Evolutionary conservation across 2,888 invertebrate species (phyloP).

Genomic region (Isoperla grammatica): DNA sequence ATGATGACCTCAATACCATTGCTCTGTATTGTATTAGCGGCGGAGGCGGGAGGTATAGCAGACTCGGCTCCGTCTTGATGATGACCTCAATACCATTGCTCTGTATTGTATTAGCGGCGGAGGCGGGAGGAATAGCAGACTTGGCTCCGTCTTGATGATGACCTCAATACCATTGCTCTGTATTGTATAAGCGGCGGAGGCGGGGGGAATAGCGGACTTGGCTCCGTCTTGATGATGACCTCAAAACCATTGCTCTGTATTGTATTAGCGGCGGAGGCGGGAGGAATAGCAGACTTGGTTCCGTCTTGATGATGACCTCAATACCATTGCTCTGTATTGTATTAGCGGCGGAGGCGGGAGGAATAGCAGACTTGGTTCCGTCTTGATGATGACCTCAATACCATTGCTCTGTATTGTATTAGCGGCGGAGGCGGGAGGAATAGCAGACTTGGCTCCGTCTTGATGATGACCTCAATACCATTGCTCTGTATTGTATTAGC

Average conservation of each 20-base stretch:
- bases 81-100: background rate
- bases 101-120: constrained; percentile 11
- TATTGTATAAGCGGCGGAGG: constrained; percentile 7
- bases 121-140: background rate
- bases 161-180: constrained; percentile 1
- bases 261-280: constrained; percentile 9
- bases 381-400: constrained; percentile 7
- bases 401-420: constrained; percentile 8
- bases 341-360: constrained; percentile 8
- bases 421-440: background rate
- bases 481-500: constrained; percentile 11
- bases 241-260: constrained; percentile 2
- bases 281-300: background rate
- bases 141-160: constrained; percentile 1
- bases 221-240: constrained; percentile 1
- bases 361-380: background rate
- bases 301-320: constrained; percentile 5
- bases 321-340: constrained; percentile 6
- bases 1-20: constrained; percentile 1
- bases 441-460: background rate
- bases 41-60: too few relatives aligned
- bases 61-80: constrained; percentile 1
- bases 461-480: constrained; percentile 6
- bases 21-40: constrained; percentile 13
- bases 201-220: background rate